Conservation (phyloP, 2,113 vertebrate species). For the Macheiramphus alcinus region DNA sequence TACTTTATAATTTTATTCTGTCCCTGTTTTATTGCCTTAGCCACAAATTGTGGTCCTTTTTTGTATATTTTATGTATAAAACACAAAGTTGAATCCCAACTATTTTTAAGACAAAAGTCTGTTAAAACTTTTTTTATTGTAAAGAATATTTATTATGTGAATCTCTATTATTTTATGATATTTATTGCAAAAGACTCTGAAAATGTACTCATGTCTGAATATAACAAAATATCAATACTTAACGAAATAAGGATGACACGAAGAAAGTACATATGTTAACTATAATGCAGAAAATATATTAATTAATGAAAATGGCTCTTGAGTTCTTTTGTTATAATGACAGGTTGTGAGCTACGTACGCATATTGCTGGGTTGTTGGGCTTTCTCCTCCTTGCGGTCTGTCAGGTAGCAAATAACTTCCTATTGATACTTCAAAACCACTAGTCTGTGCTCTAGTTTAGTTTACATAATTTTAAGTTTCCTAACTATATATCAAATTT, state of each 20-base stretch:
- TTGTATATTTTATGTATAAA: constrained; percentile 95
- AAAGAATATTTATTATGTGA: constrained; percentile 99
- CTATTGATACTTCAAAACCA: constrained; percentile 10
- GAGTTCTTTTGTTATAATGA: constrained; percentile 68
- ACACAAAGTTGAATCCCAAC: constrained; percentile 94
- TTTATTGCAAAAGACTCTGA: constrained; percentile 97
- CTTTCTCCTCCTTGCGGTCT: not conserved
- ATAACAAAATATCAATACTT: constrained; percentile 99
- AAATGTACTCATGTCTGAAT: constrained; percentile 99
- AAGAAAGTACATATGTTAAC: constrained; percentile 97
- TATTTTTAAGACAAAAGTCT: constrained; percentile 98
- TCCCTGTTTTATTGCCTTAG: constrained; percentile 78
- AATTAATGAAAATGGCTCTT: constrained; percentile 91
- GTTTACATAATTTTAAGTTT: not conserved
- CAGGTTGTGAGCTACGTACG: not conserved
- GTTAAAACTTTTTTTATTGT: constrained; percentile 95
- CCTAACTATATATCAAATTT: not conserved
- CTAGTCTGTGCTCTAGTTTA: constrained; percentile 50
- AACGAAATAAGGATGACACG: constrained; percentile 90
- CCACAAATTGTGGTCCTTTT: constrained; percentile 84
- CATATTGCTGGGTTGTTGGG: not conserved
- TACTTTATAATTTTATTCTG: constrained; percentile 72
- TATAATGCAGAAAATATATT: constrained; percentile 99
- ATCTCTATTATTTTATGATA: constrained; percentile 99
- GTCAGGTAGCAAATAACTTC: not conserved